A percentile compares a stretch with the other conserved stretches of the same genome.
Conservation (phyloP, 2,888 invertebrate species). For the Ennomos quercinarius region DNA sequence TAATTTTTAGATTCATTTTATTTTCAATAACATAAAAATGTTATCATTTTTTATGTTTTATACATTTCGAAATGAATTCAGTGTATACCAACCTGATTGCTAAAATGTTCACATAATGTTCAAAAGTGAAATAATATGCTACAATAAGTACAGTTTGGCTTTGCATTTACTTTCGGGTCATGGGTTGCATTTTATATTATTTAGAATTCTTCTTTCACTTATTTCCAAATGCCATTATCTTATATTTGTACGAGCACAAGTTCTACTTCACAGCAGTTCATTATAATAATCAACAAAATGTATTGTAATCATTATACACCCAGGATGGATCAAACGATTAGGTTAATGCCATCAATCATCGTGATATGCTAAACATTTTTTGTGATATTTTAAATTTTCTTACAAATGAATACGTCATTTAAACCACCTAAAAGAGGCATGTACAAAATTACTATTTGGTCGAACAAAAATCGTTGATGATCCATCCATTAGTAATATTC, state of each 20-base stretch:
- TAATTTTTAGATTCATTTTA: constrained; percentile 85
- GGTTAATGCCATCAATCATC: constrained; percentile 65
- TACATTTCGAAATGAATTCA: constrained; percentile 81
- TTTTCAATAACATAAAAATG: constrained; percentile 87
- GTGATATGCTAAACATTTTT: constrained; percentile 83
- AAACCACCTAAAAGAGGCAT: constrained; percentile 75
- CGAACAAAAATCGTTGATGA: constrained; percentile 74
- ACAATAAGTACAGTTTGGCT: constrained; percentile 80
- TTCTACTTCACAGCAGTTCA: constrained; percentile 75
- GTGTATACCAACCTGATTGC: constrained; percentile 77
- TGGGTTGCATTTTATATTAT: constrained; percentile 63
- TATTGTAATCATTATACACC: constrained; percentile 75
- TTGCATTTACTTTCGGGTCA: constrained; percentile 67
- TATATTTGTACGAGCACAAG: constrained; percentile 76
- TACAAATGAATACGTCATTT: constrained; percentile 72
- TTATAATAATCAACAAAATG: constrained; percentile 81
- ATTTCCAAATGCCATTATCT: constrained; percentile 80
- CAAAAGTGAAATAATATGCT: constrained; percentile 68
- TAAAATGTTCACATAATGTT: constrained; percentile 76
- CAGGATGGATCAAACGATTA: constrained; percentile 69
- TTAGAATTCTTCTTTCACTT: constrained; percentile 79
- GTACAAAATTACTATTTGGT: constrained; percentile 83
- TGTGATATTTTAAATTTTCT: constrained; percentile 77
- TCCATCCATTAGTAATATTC: constrained; percentile 75
- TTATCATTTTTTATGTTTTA: constrained; percentile 82